These are phyloP conservation scores for Odocoileus hemionus DNA, from an alignment of 2,113 vertebrate genomes.

Conservation along the genomic window DNA sequence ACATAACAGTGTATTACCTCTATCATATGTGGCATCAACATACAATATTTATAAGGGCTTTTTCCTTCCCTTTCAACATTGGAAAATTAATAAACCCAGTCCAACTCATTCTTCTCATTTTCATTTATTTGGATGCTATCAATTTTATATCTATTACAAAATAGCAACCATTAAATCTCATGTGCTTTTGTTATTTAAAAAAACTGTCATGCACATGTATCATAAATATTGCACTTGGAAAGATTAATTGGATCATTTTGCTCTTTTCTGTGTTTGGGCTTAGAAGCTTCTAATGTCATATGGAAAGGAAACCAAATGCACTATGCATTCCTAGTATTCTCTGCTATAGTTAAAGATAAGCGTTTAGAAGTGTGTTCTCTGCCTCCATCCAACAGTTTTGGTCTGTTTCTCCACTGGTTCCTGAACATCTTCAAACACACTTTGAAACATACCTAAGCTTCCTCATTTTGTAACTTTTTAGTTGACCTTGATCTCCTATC, in stretches of 20 bases:
- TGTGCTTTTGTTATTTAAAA: neutral
- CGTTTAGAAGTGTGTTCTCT: neutral
- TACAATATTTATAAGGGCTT: neutral
- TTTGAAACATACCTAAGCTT: neutral
- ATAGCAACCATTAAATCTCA: neutral
- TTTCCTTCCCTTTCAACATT: neutral
- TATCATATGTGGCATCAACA: neutral
- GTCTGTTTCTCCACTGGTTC: neutral
- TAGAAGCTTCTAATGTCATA: neutral
- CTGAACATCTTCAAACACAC: neutral
- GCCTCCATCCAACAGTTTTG: neutral
- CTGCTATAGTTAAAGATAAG: neutral
- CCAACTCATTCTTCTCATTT: slow-evolving; percentile 25
- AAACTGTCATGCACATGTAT: neutral
- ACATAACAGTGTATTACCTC: neutral
- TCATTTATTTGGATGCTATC: neutral
- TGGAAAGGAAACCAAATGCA: neutral
- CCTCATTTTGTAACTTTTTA: neutral
- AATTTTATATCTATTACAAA: slow-evolving; percentile 44
- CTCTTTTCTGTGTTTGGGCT: neutral
- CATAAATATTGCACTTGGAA: neutral
- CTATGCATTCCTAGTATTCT: neutral
- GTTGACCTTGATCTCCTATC: neutral
- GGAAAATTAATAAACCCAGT: slow-evolving; percentile 9
- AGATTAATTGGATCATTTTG: slow-evolving; percentile 33